These are phyloP conservation scores for Rhagophthalmus giganteus DNA, from an alignment of 2,888 invertebrate genomes.

Conservation along the genomic window DNA sequence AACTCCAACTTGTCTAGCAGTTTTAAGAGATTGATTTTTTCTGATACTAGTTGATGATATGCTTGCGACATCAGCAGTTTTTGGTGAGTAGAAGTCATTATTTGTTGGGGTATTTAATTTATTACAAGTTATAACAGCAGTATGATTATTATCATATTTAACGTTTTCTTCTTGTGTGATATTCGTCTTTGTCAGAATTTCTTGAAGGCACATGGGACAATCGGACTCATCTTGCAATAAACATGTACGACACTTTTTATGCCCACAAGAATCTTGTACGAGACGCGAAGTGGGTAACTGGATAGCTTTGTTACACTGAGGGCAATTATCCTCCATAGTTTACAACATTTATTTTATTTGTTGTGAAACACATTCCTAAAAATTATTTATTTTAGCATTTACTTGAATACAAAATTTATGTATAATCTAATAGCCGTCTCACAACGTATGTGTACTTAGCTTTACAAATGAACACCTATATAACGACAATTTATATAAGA, in stretches of 20 bases:
- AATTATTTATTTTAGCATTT: no score
- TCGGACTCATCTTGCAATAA: slow-evolving; percentile 68
- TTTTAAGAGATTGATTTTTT: background rate
- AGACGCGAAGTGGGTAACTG: slow-evolving; percentile 64
- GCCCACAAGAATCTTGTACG: slow-evolving; percentile 75
- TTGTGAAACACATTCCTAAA: background rate
- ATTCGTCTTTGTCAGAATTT: slow-evolving; percentile 15
- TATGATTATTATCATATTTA: slow-evolving; percentile 39
- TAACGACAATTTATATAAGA: no score
- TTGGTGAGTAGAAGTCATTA: no score
- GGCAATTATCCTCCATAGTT: slow-evolving; percentile 44
- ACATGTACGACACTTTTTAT: slow-evolving; percentile 74
- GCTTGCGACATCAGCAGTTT: slow-evolving; percentile 6
- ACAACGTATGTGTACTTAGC: no score
- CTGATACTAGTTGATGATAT: background rate
- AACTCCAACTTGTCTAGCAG: background rate
- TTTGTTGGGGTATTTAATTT: slow-evolving; percentile 31
- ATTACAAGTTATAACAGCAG: slow-evolving; percentile 47
- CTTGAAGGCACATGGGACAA: slow-evolving; percentile 61
- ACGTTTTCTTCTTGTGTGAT: slow-evolving; percentile 25
- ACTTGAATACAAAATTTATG: no score
- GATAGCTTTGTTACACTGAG: slow-evolving; percentile 63
- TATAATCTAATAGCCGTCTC: no score
- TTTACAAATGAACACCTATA: no score
- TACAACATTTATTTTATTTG: background rate